Base-by-base conservation (phyloP, 2,888 invertebrate species). In the Spicauda simplicius region DNA sequence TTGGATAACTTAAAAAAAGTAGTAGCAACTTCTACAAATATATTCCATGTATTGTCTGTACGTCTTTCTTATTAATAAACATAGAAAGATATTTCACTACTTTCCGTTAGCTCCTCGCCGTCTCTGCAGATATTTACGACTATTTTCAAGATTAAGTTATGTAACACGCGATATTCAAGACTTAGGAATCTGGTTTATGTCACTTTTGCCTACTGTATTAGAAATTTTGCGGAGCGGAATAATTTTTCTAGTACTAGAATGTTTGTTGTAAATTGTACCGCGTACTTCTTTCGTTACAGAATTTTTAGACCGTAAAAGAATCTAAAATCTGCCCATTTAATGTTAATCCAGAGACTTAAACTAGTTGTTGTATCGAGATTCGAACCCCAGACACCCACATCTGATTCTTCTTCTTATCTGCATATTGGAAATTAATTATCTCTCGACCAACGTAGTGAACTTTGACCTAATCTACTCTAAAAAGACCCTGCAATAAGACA, bases 71-170 rank as follows among this genome's bases (percentile, higher is more conserved):
- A 55, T 66, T 55, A 55, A 60, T 66, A 66, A 66, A 66, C 66
- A 54, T 60, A 60, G 60, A 55, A 48, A 66, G 5, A 66, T 60
- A 55, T 45, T 66, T 66, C 54, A 19, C 8, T 54, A 48, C n/a
- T 55, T 55, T 30, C 58, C 58, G 45, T 59, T 65, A 45, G 65
- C 45, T 65, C 33, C 33, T 8, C 30, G 41, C 20, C 53, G 64
- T 41, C 58, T 65, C 53, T 30, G 58, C 37, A 52, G 37, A 59
- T 59, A 65, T 65, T 65, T 65, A 65, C 54, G 59, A 54, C 54
- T 54, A 59, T 65, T 65, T 65, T 59, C 65, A 65, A 65, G 45
- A 65, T 54, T 59, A 65, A 59, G 30, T 65, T 65, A 59, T 54
- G 58, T 48, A 59, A 65, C 19, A 59, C 64, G 19, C 45, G 45